These are phyloP conservation scores for Naso thynnoides DNA, from an alignment of 2,797 vertebrate species.

Conservation along the genomic window DNA sequence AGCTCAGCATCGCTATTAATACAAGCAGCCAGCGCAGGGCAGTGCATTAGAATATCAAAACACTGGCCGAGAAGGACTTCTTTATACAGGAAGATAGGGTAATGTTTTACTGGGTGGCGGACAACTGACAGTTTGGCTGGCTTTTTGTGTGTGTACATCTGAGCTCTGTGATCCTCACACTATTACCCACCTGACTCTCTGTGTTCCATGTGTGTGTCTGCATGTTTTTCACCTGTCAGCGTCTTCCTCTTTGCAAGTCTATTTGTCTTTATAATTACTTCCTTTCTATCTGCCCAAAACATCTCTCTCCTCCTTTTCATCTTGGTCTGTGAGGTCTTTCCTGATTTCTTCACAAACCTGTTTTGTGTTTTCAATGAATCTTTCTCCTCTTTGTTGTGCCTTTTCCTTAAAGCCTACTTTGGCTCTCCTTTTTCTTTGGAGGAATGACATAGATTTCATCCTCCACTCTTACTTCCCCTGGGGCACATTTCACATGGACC, in stretches of 20 bases:
- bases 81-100: conserved; percentile 67
- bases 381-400: conserved; percentile 4
- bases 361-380: conserved; percentile 15
- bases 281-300: conserved; percentile 14
- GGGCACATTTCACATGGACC: conserved; percentile 34
- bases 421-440: conserved; percentile 23
- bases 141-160: conserved; percentile 37
- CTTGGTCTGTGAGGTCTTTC: conserved; percentile 20
- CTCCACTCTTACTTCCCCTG: conserved; percentile 44
- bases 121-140: conserved; percentile 51
- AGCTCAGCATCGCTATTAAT: conserved; percentile 78
- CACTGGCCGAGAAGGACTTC: conserved; percentile 63
- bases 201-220: conserved; percentile 37
- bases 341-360: conserved; percentile 24
- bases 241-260: conserved; percentile 15
- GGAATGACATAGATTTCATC: conserved; percentile 39
- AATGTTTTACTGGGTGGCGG: conserved; percentile 65
- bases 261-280: conserved; percentile 33
- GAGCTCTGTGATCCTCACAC: conserved; percentile 27
- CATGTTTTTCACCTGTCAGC: conserved; percentile 47
- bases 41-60: conserved; percentile 76
- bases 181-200: conserved; percentile 20
- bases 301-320: conserved; percentile 28
- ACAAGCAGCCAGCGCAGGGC: conserved; percentile 63
- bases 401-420: conserved; percentile 25